These are phyloP conservation scores for Hafferia zeledoni DNA, from an alignment of 2,797 vertebrate genomes.

Conservation along the genomic window DNA sequence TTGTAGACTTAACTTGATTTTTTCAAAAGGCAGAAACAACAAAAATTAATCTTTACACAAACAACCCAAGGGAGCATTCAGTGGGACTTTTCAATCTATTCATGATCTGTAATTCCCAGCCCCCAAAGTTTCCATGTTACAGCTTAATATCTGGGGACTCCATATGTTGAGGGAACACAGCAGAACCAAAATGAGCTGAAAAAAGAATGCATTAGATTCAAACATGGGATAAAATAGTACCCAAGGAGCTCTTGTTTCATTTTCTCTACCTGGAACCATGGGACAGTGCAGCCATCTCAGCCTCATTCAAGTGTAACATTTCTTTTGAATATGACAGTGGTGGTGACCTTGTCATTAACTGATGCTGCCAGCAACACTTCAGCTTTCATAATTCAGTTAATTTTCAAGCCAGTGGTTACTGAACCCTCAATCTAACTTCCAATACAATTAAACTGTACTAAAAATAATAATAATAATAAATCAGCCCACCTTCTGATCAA, in stretches of 20 bases:
- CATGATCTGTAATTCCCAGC: constrained; percentile 79
- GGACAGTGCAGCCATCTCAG: constrained; percentile 78
- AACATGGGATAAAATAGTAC: constrained; percentile 71
- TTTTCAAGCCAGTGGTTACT: constrained; percentile 78
- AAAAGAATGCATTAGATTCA: constrained; percentile 75
- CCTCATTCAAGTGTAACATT: constrained; percentile 84
- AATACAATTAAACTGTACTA: constrained; percentile 67
- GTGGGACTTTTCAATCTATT: constrained; percentile 82
- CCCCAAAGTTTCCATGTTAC: constrained; percentile 78
- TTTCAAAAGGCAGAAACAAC: constrained; percentile 71
- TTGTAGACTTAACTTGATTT: constrained; percentile 70
- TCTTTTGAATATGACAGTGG: constrained; percentile 83
- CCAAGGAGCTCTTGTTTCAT: constrained; percentile 76
- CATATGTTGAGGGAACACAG: constrained; percentile 83
- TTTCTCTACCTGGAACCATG: constrained; percentile 81
- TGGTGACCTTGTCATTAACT: constrained; percentile 83
- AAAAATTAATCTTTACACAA: constrained; percentile 75
- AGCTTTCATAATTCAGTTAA: constrained; percentile 82
- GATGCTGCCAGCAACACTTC: constrained; percentile 75
- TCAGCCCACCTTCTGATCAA: not conserved
- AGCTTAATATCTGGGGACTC: constrained; percentile 77
- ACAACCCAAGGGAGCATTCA: constrained; percentile 77
- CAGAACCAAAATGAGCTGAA: constrained; percentile 78
- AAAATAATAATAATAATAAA: not conserved
- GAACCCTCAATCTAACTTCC: constrained; percentile 72